phyloP scores from a whole-genome alignment of 1,140 invertebrate species.

The Scaptomyza hsui region DNA sequence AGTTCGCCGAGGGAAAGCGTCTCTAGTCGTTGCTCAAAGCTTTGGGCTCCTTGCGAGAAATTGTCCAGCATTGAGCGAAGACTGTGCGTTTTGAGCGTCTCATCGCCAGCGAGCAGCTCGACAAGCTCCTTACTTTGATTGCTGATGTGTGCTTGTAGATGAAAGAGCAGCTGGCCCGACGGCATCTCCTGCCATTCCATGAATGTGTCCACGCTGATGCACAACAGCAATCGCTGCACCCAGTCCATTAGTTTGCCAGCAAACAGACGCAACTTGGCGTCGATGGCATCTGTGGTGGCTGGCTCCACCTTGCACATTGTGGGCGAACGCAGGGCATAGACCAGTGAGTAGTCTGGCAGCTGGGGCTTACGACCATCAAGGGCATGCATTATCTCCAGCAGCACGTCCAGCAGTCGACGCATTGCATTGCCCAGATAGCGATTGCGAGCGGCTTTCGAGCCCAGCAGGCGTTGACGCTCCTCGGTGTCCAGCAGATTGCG shows the following conservation, averaged over 20 bases:
- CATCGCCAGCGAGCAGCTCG: constrained; percentile 16
- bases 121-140: constrained; percentile 22
- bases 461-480: constrained; percentile 24
- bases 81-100: constrained; percentile 12
- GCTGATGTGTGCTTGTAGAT: constrained; percentile 52
- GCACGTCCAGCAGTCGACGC: constrained; percentile 13
- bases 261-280: background rate
- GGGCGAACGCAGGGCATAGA: constrained; percentile 22
- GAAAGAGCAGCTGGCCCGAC: constrained; percentile 30
- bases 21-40: constrained; percentile 42
- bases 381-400: constrained; percentile 5
- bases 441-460: background rate
- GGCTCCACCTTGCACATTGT: background rate
- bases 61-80: constrained; percentile 39
- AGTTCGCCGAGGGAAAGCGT: constrained; percentile 54
- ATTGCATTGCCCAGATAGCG: constrained; percentile 46
- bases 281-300: background rate
- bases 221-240: constrained; percentile 55
- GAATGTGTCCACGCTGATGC: constrained; percentile 55
- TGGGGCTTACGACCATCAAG: background rate
- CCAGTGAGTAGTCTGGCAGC: constrained; percentile 4
- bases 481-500: constrained; percentile 29
- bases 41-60: constrained; percentile 50
- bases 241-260: constrained; percentile 48
- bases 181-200: constrained; percentile 67